Conservation (phyloP, 2,888 invertebrate genomes). For the Drosophila imparisetae region DNA sequence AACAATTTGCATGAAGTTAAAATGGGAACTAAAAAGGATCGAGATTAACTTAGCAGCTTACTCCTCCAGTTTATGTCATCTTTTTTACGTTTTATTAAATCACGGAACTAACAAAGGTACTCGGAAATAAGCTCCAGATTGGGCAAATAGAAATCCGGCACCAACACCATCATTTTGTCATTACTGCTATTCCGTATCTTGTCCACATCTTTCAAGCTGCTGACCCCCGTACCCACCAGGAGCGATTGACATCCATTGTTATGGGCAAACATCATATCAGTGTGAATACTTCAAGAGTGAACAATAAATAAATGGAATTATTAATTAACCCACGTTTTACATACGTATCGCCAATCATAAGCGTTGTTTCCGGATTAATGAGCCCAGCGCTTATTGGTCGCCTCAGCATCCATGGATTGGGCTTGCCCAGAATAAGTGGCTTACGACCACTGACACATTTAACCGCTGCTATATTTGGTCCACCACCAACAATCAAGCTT, state of each 20-base stretch:
- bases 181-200: conserved; percentile 33
- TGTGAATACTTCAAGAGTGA: conserved; percentile 35
- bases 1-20: conserved; percentile 28
- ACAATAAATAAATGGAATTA: not conserved
- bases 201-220: conserved; percentile 40
- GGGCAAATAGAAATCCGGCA: conserved; percentile 63
- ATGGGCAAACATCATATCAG: conserved; percentile 59
- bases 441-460: conserved; percentile 37
- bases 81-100: not conserved
- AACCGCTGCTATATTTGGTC: conserved; percentile 57
- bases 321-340: conserved; percentile 7
- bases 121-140: conserved; percentile 37
- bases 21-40: not conserved
- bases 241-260: conserved; percentile 65
- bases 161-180: conserved; percentile 19
- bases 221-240: conserved; percentile 59
- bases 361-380: conserved; percentile 57
- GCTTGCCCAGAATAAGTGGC: conserved; percentile 66
- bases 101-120: conserved; percentile 41
- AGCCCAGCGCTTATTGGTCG: conserved; percentile 7
- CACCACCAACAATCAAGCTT: conserved; percentile 50
- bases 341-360: conserved; percentile 69
- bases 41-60: not conserved
- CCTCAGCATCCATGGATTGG: conserved; percentile 60
- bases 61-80: not conserved